Base-by-base conservation (phyloP, 92 coral and sea anemone species). In the Muricea muricata region DNA sequence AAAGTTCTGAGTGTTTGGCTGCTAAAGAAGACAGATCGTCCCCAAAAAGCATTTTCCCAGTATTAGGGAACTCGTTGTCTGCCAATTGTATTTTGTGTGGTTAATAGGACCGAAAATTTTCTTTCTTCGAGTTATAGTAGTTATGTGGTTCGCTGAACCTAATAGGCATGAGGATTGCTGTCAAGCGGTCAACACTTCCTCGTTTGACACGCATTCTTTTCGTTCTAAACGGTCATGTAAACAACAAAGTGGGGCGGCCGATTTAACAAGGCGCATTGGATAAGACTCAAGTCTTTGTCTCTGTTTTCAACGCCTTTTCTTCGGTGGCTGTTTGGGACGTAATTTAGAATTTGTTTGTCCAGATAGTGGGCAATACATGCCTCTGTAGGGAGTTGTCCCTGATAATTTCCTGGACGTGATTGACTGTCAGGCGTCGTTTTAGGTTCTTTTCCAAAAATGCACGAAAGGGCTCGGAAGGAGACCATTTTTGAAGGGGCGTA, bases 21-120 rank as follows among this genome's bases (percentile, higher is more conserved):
- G 81, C 86, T 3, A 87, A 63, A 23, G 87, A 60, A 6, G 87
- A 72, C 18, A 82, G 46, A 78, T 60, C 91, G 7, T 87, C 84
- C 42, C 91, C 87, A 57, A 73, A 87, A 14, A 87, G 73, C 74
- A 68, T 63, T 63, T 39, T 81, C 45, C 81, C 81, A 13, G 91
- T 76, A n/a, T 88, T 82, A 11, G 84, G 90, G 33, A 87, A 84
- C 32, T 84, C 82, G 29, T 54, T 73, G 24, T 87, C 68, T 52
- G 90, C 91, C 54, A 88, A 45, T 55, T 56, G 70, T 3, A 76
- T 47, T 29, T 76, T 65, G 58, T 78, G 69, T 14, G 75, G 31
- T 82, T 82, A 24, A 48, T 69, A 28, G 80, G 56, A 21, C 33
- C 87, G 1, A 82, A 60, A n/a, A 82, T 30, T 55, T 70, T 83